phyloP scores from a whole-genome alignment of 2,888 invertebrate species.

The Leucoptera coffeella region DNA sequence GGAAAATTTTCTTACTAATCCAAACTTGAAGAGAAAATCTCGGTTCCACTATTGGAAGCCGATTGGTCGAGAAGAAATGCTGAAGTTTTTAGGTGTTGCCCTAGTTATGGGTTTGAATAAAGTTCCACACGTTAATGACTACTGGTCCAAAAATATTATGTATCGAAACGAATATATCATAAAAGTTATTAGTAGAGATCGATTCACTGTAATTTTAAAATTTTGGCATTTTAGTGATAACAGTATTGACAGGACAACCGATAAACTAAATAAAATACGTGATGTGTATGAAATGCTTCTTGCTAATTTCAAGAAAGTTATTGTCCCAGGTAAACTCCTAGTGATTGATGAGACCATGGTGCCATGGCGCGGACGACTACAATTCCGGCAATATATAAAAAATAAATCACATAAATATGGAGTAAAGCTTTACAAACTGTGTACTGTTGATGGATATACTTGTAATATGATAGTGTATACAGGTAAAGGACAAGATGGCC shows the following conservation, averaged over 20 bases:
- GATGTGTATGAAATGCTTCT: slow-evolving; percentile 5
- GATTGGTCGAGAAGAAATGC: neutral
- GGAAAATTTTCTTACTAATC: slow-evolving; percentile 1
- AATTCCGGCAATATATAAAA: slow-evolving; percentile 14
- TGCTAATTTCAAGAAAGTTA: slow-evolving; percentile 7
- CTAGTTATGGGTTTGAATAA: slow-evolving; percentile 5
- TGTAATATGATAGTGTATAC: slow-evolving; percentile 9
- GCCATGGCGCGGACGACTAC: slow-evolving; percentile 13
- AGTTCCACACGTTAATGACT: slow-evolving; percentile 5
- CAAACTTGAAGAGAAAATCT: neutral
- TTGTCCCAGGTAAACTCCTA: slow-evolving; percentile 10
- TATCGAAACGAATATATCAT: slow-evolving; percentile 10
- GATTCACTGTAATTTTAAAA: slow-evolving; percentile 11
- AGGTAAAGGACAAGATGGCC: slow-evolving; percentile 8
- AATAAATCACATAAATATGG: slow-evolving; percentile 14
- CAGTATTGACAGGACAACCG: slow-evolving; percentile 3
- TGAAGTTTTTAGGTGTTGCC: slow-evolving; percentile 1
- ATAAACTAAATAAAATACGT: slow-evolving; percentile 8
- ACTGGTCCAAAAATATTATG: slow-evolving; percentile 9
- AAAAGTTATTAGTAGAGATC: slow-evolving; percentile 9
- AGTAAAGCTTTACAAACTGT: slow-evolving; percentile 14
- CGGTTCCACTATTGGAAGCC: neutral
- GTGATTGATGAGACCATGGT: slow-evolving; percentile 16
- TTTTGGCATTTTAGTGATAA: slow-evolving; percentile 12
- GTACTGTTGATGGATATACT: slow-evolving; percentile 12